A percentile compares a stretch with the other conserved stretches of the same genome.
Evolutionary conservation across 2,113 vertebrate genomes (phyloP).

Genomic region (Porphyrio hochstetteri): DNA sequence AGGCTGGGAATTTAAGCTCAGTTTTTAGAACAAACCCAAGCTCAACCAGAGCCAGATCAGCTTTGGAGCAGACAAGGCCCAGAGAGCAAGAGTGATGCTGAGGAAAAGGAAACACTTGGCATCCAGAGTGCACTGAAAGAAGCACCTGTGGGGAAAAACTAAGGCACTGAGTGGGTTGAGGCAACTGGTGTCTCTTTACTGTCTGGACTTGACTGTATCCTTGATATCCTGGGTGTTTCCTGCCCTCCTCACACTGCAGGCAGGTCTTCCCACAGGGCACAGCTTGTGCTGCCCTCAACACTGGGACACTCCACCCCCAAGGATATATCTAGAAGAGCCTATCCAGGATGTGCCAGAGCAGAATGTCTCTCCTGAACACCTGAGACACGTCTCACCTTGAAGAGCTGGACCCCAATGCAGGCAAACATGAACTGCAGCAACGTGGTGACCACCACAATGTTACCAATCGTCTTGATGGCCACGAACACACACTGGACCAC

Average conservation of each 20-base stretch:
- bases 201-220: neutral
- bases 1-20: neutral
- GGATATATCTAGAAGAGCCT: neutral
- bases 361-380: neutral
- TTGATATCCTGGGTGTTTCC: neutral
- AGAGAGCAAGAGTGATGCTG: neutral
- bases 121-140: neutral
- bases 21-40: neutral
- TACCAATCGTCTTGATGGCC: constrained; percentile 97
- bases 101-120: neutral
- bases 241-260: neutral
- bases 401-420: constrained; percentile 97
- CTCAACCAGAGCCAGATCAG: neutral
- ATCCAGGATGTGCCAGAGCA: neutral
- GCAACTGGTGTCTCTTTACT: neutral
- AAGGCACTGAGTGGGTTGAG: neutral
- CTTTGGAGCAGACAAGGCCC: neutral
- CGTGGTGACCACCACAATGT: constrained; percentile 94
- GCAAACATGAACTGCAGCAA: constrained; percentile 97
- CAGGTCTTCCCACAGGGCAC: neutral
- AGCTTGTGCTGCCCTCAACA: neutral
- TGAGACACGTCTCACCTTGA: constrained; percentile 82
- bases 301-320: neutral
- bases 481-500: constrained; percentile 98
- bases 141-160: neutral